Conservation (phyloP, 2,113 vertebrate genomes). For the Embiotoca jacksoni region DNA sequence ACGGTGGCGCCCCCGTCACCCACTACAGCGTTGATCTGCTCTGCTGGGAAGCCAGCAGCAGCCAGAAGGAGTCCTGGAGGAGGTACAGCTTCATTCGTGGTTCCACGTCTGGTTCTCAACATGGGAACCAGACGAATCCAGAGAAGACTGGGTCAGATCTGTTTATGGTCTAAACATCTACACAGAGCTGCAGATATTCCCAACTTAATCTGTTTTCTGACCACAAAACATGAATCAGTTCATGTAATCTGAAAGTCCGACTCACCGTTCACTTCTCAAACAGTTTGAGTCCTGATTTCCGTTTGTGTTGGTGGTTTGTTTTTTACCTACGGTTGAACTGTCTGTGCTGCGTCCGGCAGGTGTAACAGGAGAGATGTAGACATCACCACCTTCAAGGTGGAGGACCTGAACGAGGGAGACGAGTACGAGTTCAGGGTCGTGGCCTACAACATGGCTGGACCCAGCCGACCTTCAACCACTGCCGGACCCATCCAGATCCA, state of each 20-base stretch:
- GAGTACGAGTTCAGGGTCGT: constrained; percentile 97
- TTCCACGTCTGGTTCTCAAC: too few relatives aligned
- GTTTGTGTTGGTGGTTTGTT: neutral
- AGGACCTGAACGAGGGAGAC: constrained; percentile 93
- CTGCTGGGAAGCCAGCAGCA: constrained; percentile 91
- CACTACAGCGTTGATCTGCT: constrained; percentile 97
- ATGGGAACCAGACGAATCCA: too few relatives aligned
- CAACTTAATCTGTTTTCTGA: neutral
- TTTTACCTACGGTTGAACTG: neutral
- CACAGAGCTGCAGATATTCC: too few relatives aligned
- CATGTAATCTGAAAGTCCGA: too few relatives aligned
- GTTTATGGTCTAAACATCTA: too few relatives aligned
- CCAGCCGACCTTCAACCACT: constrained; percentile 93
- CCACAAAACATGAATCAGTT: neutral
- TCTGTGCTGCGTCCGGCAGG: constrained; percentile 53
- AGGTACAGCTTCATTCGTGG: constrained; percentile 65
- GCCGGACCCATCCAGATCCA: constrained; percentile 92
- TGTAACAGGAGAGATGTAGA: constrained; percentile 96
- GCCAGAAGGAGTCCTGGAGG: constrained; percentile 94
- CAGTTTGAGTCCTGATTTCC: neutral
- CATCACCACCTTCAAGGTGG: constrained; percentile 91
- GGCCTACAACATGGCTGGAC: constrained; percentile 93
- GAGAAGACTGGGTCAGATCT: too few relatives aligned
- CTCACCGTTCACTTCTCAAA: neutral
- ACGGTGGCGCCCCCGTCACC: constrained; percentile 96